Percentiles rank a stretch among this genome's conserved stretches.
Evolutionary conservation across 2,888 invertebrate genomes (phyloP).

Genomic region (Ennomos erosarius): DNA sequence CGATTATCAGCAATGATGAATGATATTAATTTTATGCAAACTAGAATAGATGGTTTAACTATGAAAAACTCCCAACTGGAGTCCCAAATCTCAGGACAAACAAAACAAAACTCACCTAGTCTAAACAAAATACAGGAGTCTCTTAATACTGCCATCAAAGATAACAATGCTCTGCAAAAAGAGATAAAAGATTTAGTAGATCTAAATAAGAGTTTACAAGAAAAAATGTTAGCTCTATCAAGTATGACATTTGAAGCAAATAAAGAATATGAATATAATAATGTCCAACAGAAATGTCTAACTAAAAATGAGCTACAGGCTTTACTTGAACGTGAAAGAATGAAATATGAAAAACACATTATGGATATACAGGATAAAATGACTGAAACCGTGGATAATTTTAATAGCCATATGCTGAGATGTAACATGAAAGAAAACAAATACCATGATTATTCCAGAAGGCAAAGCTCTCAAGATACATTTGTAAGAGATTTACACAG

Average conservation of each 20-base stretch:
- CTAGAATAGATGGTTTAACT: constrained; percentile 78
- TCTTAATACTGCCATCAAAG: constrained; percentile 57
- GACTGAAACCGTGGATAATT: constrained; percentile 67
- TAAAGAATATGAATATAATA: constrained; percentile 44
- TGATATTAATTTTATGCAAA: constrained; percentile 86
- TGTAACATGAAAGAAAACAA: constrained; percentile 44
- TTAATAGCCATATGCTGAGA: constrained; percentile 64
- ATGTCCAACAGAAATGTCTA: constrained; percentile 56
- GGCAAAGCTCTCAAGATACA: constrained; percentile 45
- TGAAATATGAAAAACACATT: constrained; percentile 74
- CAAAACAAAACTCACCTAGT: constrained; percentile 45
- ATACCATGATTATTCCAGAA: constrained; percentile 48
- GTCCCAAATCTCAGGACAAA: constrained; percentile 80
- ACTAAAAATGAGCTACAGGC: constrained; percentile 70
- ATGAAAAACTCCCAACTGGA: constrained; percentile 80
- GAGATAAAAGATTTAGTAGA: constrained; percentile 79
- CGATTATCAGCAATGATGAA: constrained; percentile 86
- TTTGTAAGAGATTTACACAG: constrained; percentile 73
- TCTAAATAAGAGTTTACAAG: constrained; percentile 79
- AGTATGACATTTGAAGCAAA: constrained; percentile 50
- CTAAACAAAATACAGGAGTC: constrained; percentile 55
- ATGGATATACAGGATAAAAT: constrained; percentile 67
- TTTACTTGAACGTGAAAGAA: constrained; percentile 73
- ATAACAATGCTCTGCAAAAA: constrained; percentile 73
- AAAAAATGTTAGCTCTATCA: constrained; percentile 64